These are phyloP conservation scores for Nymphalis io DNA, from an alignment of 1,140 invertebrate species.

Conservation along the genomic window DNA sequence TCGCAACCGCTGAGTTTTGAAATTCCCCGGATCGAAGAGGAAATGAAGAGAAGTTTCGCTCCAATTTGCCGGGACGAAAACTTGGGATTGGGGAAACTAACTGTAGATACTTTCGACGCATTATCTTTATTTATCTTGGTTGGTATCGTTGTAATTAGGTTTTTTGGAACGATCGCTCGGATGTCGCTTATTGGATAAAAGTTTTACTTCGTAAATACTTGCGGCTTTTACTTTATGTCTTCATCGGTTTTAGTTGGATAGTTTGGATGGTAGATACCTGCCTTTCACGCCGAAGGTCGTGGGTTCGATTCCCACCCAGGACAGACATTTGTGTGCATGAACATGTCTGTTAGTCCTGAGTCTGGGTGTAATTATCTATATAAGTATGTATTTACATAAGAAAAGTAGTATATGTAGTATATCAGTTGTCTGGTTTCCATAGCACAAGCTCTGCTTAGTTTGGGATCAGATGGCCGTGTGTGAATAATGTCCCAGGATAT, in stretches of 20 bases:
- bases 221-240: not conserved
- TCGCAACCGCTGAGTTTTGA: constrained; percentile 28
- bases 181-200: constrained; percentile 40
- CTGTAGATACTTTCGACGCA: constrained; percentile 41
- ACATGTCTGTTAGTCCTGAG: too few relatives aligned
- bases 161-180: constrained; percentile 38
- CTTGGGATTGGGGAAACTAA: constrained; percentile 46
- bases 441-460: too few relatives aligned
- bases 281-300: too few relatives aligned
- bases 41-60: constrained; percentile 43
- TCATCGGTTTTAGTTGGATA: not conserved
- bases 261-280: too few relatives aligned
- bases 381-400: too few relatives aligned
- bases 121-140: constrained; percentile 53
- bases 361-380: too few relatives aligned
- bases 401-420: too few relatives aligned
- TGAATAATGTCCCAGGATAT: too few relatives aligned
- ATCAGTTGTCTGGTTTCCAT: too few relatives aligned
- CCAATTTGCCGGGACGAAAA: constrained; percentile 47
- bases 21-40: constrained; percentile 30
- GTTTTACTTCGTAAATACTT: constrained; percentile 17
- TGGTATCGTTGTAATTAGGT: constrained; percentile 49
- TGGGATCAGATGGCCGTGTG: too few relatives aligned
- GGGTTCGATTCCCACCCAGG: too few relatives aligned
- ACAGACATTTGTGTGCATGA: too few relatives aligned